Evolutionary conservation across 2,888 invertebrate species (phyloP), one percentile per base, ranked within the genome.

Genomic region (Lasius platythorax): DNA sequence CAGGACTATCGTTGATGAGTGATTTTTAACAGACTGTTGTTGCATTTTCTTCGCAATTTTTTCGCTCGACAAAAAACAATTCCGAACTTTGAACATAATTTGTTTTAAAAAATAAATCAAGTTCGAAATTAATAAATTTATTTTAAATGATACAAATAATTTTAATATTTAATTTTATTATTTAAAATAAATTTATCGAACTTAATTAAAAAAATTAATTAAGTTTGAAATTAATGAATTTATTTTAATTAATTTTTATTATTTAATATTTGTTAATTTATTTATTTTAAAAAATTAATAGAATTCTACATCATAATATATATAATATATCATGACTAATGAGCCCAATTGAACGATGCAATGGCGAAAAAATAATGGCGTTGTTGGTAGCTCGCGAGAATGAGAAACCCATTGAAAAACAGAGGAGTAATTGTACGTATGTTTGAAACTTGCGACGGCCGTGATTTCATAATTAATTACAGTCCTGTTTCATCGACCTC

Each of bases 391-490:
- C 11, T 58, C 30, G 61, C 28, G 2, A 43, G n/a, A 74, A 63
- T 1, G 64, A 18, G 64, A 18, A 46, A 15, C 40, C 28, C 46
- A n/a, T 64, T 33, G 33, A 50, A 23, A 23, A 11, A 9, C 33
- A 37, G 23, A 23, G 64, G 5, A 18, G 18, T 37, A 18, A 50
- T 64, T 33, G 33, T 75, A 43, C 18, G 12, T 43, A 18, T 37
- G n/a, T 64, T 9, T 18, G 33, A 63, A 33, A 30, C 30, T 28
- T 23, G 11, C 9, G 18, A 15, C 46, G 23, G 6, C 30, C 6
- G 18, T 53, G 40, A 78, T 78, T 40, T 56, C 9, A 15, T 61
- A 72, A 81, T 61, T 81, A 81, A 72, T 79, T 61, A 72, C 37
- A 72, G 46, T 37, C 61, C 30, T 18, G 58, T 33, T 46, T 46